These are phyloP conservation scores for Argyra leucocephala DNA, from an alignment of 2,888 invertebrate species.

Conservation along the genomic window DNA sequence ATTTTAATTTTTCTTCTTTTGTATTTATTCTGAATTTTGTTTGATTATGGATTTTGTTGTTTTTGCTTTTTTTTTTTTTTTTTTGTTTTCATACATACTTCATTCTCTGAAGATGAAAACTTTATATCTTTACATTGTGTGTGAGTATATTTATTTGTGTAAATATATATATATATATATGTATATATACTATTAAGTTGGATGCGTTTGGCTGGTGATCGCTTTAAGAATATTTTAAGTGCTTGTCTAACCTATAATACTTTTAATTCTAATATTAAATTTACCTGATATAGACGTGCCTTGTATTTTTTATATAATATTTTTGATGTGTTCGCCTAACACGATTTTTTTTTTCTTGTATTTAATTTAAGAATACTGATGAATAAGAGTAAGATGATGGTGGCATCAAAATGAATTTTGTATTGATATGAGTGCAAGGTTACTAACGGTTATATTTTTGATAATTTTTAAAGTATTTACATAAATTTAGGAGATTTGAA, in stretches of 20 bases:
- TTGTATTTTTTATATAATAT: no score
- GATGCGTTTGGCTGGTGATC: not conserved
- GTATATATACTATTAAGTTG: not conserved
- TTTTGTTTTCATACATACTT: not conserved
- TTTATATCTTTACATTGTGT: not conserved
- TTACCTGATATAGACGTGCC: not conserved
- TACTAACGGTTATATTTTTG: no score
- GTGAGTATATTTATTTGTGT: not conserved
- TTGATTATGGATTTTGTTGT: not conserved
- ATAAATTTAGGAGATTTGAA: no score
- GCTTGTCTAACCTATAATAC: not conserved
- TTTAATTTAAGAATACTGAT: not conserved
- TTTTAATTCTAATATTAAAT: slow-evolving; percentile 6
- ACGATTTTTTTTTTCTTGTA: not conserved
- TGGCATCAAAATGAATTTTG: no score
- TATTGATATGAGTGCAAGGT: no score
- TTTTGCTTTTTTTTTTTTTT: not conserved
- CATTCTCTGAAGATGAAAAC: not conserved
- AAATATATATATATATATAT: not conserved
- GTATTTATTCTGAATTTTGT: not conserved
- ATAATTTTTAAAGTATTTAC: no score
- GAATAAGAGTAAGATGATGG: not conserved
- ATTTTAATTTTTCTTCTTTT: not conserved
- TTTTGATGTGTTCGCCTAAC: not conserved
- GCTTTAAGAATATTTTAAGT: slow-evolving; percentile 1